These are phyloP conservation scores for Stercorarius parasiticus DNA, from an alignment of 2,113 vertebrate species.

Conservation along the genomic window DNA sequence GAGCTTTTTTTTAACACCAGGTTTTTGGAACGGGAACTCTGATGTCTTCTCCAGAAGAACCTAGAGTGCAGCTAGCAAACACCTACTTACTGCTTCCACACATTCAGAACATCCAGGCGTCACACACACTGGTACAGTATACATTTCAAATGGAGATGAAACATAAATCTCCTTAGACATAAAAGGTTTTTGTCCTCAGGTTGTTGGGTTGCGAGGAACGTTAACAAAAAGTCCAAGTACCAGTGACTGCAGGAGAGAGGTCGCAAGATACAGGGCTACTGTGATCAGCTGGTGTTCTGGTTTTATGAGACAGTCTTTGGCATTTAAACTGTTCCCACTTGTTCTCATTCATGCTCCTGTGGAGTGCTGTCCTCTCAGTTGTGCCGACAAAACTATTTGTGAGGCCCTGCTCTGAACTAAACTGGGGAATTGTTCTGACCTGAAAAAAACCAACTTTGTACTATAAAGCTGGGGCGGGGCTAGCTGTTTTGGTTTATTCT, in stretches of 20 bases:
- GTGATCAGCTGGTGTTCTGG: neutral
- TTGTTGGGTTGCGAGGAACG: neutral
- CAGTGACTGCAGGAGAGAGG: neutral
- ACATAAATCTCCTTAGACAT: neutral
- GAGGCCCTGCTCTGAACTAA: neutral
- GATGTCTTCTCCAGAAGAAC: conserved; percentile 73
- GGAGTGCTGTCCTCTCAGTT: neutral
- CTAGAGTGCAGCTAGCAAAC: conserved; percentile 75
- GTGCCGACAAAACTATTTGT: neutral
- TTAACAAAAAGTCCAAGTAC: neutral
- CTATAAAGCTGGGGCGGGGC: rapidly evolving
- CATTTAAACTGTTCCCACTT: neutral
- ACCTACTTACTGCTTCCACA: conserved; percentile 87
- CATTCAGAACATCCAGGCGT: conserved; percentile 89
- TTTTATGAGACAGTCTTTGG: neutral
- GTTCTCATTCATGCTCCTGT: neutral
- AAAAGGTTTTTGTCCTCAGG: neutral
- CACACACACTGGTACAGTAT: conserved; percentile 87
- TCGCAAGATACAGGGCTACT: neutral
- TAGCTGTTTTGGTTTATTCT: neutral
- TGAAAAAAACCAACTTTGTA: neutral
- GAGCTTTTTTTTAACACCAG: conserved; percentile 55
- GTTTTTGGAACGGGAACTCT: conserved; percentile 89
- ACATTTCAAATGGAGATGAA: neutral
- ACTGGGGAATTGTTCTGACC: neutral